Conservation (phyloP, 2,888 invertebrate species). For the Beris morrisii region DNA sequence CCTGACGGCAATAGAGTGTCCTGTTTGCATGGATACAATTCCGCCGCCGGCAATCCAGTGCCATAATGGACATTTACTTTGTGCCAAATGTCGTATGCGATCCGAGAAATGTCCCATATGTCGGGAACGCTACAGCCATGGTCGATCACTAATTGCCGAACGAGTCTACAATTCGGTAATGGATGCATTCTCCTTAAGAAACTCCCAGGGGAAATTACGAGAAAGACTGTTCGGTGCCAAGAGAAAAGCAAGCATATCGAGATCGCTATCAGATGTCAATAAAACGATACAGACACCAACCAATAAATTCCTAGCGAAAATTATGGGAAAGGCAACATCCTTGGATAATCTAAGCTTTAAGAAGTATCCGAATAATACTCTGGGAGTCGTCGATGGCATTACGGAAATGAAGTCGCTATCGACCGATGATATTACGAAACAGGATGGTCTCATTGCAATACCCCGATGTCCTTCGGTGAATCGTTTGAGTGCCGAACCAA, state of each 20-base stretch:
- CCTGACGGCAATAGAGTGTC: slow-evolving; percentile 63
- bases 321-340: slow-evolving; percentile 58
- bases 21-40: slow-evolving; percentile 66
- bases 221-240: slow-evolving; percentile 56
- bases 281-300: slow-evolving; percentile 49
- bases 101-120: slow-evolving; percentile 66
- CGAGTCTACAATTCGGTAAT: slow-evolving; percentile 60
- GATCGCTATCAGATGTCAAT: slow-evolving; percentile 37
- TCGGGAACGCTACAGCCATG: slow-evolving; percentile 59
- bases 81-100: slow-evolving; percentile 63
- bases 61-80: slow-evolving; percentile 67
- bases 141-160: slow-evolving; percentile 60
- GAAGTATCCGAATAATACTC: slow-evolving; percentile 41
- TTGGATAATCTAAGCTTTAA: slow-evolving; percentile 55
- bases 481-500: slow-evolving; percentile 23
- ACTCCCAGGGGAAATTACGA: slow-evolving; percentile 55
- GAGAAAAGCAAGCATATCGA: slow-evolving; percentile 33
- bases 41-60: slow-evolving; percentile 66
- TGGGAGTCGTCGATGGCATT: slow-evolving; percentile 40
- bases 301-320: slow-evolving; percentile 58
- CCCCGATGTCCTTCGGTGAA: slow-evolving; percentile 38
- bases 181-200: slow-evolving; percentile 58
- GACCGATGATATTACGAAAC: slow-evolving; percentile 57
- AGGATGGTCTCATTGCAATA: slow-evolving; percentile 34
- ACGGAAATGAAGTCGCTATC: slow-evolving; percentile 56